A percentile compares a stretch with the other conserved stretches of the same genome.
These are phyloP conservation scores for Tympanoctomys barrerae DNA, from an alignment of 2,797 vertebrate genomes.

Conservation along the genomic window DNA sequence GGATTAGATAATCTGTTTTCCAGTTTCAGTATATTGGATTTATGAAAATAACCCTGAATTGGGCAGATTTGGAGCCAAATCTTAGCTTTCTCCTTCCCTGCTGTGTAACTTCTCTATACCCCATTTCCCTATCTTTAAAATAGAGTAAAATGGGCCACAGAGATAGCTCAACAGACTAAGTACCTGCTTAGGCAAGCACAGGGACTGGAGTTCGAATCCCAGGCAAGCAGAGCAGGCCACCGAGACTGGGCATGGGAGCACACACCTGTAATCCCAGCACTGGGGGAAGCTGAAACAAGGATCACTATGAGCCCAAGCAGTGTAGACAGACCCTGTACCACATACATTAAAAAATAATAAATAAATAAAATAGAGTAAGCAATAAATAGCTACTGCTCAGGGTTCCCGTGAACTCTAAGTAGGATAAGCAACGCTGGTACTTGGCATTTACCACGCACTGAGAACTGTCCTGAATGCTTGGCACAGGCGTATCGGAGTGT, in stretches of 20 bases:
- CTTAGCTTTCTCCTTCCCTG: background rate
- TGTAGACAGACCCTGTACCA: too few relatives aligned
- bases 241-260: too few relatives aligned
- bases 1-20: background rate
- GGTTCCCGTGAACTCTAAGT: background rate
- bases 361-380: background rate
- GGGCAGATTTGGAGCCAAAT: background rate
- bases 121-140: background rate
- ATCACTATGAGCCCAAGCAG: too few relatives aligned
- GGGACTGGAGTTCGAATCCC: too few relatives aligned
- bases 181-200: too few relatives aligned
- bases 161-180: too few relatives aligned
- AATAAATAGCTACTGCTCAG: background rate
- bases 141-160: background rate
- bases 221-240: too few relatives aligned
- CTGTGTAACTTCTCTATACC: background rate
- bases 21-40: background rate
- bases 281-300: too few relatives aligned
- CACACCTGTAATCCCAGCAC: too few relatives aligned
- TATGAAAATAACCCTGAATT: background rate
- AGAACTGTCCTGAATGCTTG: background rate
- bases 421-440: background rate
- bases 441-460: background rate
- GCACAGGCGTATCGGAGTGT: background rate
- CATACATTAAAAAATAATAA: too few relatives aligned